These are phyloP conservation scores for Cyrtorhinus lividipennis DNA, from an alignment of 1,140 invertebrate species.

Conservation along the genomic window DNA sequence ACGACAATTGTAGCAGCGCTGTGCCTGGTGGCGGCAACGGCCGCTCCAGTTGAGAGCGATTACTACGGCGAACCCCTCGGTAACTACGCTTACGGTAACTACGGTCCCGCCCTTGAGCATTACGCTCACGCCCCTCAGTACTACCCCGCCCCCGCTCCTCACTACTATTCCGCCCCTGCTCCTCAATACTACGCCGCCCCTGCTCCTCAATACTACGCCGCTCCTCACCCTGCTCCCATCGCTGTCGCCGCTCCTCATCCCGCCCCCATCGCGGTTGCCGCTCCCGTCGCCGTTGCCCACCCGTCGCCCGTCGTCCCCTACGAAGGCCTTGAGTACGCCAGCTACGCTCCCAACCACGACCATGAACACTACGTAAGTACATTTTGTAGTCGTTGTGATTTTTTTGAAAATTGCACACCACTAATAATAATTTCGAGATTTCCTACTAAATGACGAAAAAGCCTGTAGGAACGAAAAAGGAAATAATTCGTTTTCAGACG, in stretches of 20 bases:
- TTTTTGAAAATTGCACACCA: background rate
- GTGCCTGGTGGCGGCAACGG: background rate
- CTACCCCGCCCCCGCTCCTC: background rate
- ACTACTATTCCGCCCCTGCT: background rate
- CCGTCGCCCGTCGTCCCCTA: conserved; percentile 10
- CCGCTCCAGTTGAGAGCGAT: conserved; percentile 5
- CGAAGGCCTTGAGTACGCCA: conserved; percentile 23
- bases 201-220: conserved; percentile 4
- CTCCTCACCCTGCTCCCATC: conserved; percentile 8
- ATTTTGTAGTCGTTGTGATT: background rate
- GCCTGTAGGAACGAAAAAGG: no score
- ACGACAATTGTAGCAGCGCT: background rate
- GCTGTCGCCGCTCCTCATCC: conserved; percentile 11
- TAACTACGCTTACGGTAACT: background rate
- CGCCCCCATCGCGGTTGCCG: background rate
- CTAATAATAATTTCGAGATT: no score
- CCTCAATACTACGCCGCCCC: background rate
- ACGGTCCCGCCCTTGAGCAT: background rate
- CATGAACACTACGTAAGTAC: conserved; percentile 27
- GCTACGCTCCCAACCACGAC: conserved; percentile 27
- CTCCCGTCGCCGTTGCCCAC: conserved; percentile 1
- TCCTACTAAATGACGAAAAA: no score
- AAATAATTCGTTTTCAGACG: no score
- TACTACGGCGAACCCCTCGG: conserved; percentile 9
- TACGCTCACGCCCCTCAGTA: background rate